Base-by-base conservation (phyloP, 2,888 invertebrate species). In the Himalopsyche anomala region DNA sequence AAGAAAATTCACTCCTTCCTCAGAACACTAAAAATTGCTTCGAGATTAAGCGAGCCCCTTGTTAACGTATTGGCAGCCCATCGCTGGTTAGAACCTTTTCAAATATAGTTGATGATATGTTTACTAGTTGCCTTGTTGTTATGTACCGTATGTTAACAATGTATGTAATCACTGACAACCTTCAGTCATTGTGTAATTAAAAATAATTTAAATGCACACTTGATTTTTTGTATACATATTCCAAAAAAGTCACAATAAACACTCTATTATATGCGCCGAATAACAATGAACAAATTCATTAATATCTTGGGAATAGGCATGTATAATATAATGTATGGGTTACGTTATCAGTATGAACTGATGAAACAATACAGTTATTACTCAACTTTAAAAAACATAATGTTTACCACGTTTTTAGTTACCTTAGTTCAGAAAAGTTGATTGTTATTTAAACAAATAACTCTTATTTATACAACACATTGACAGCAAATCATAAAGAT, bases 231-330 rank as follows among this genome's bases (percentile, higher is more conserved):
- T 62, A 19, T 28, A 62, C 19, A 11, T 62, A 28, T 19, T 62
- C 62, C n/a, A n/a, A 62, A 62, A 62, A 62, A 62, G 8, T 2
- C 28, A 62, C 56, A 56, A 56, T 62, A 62, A 62, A 2, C 62
- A 62, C 62, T 62, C 62, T 62, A 62, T 62, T 62, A 62, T 28
- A 28, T 11, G 62, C 62, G 8, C 15, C 51, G 15, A 15, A 51
- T 62, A 62, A 62, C 28, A 62, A 62, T 62, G 62, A 62, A 19
- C 62, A n/a, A n/a, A 19, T 19, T 28, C 62, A 62, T 62, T 62
- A 19, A 15, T 51, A 28, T 9, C 62, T 62, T 62, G 62, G 62
- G 19, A 62, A 62, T 19, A 11, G 19, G 4, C 28, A 62, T 62
- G 28, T 19, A 62, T 19, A n/a, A n/a, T n/a, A n/a, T n/a, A 19